These are phyloP conservation scores for Octopus bimaculoides DNA, from an alignment of 1,140 invertebrate genomes.

Conservation along the genomic window DNA sequence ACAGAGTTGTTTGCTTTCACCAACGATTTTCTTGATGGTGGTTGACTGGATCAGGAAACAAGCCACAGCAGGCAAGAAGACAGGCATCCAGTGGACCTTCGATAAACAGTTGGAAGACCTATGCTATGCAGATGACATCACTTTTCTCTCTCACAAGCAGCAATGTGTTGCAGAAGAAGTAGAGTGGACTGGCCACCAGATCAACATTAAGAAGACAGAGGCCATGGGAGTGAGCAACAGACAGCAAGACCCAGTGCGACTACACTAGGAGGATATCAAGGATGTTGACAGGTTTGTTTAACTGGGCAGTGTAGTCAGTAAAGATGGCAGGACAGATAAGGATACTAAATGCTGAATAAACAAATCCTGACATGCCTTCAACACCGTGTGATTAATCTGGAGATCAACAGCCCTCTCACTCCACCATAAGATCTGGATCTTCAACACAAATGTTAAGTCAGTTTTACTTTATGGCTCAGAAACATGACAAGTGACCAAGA, in stretches of 20 bases:
- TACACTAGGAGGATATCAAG: neutral
- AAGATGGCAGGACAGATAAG: too few relatives aligned
- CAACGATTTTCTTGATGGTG: conserved; percentile 17
- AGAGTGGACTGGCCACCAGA: neutral
- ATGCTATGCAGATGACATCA: conserved; percentile 20
- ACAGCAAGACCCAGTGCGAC: neutral
- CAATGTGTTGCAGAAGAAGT: too few relatives aligned
- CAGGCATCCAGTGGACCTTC: conserved; percentile 20
- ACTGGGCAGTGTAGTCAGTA: neutral
- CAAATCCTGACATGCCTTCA: too few relatives aligned
- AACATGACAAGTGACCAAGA: neutral
- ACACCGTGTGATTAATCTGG: neutral
- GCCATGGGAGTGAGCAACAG: neutral
- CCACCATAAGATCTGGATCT: too few relatives aligned
- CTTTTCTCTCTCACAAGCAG: conserved; percentile 7
- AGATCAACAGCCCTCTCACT: neutral
- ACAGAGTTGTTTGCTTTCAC: neutral
- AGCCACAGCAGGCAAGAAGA: conserved; percentile 17
- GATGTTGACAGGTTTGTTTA: neutral
- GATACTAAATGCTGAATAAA: too few relatives aligned
- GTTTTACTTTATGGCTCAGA: neutral
- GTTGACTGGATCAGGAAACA: conserved; percentile 30
- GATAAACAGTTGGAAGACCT: conserved; percentile 23
- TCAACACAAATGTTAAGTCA: neutral
- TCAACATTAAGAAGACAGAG: neutral